Evolutionary conservation across 2,113 vertebrate species (phyloP).

Genomic region (Pongo abelii): DNA sequence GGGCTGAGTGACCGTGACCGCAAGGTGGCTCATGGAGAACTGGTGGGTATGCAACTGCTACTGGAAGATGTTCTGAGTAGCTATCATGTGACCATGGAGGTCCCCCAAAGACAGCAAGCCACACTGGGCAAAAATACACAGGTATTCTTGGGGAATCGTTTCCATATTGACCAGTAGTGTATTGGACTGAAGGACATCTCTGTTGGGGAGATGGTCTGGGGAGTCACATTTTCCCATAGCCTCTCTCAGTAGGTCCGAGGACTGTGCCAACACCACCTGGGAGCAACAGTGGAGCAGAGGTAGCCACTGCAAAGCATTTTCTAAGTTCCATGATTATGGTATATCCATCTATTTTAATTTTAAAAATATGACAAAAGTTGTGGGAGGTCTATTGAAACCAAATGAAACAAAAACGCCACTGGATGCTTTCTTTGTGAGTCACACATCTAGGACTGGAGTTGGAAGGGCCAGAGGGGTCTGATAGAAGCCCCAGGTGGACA

Average conservation of each 20-base stretch:
- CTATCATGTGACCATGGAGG: neutral
- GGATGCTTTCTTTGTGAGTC: neutral
- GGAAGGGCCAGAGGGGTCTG: neutral
- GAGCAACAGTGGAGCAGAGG: neutral
- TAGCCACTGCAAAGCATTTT: neutral
- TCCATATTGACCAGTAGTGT: neutral
- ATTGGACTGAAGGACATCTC: neutral
- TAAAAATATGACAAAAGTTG: neutral
- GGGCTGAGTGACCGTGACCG: constrained; percentile 77
- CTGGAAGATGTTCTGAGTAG: constrained; percentile 82
- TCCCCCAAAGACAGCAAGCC: neutral
- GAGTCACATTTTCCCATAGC: neutral
- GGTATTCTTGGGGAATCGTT: constrained; percentile 41
- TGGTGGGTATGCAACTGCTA: constrained; percentile 80
- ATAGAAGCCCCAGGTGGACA: neutral
- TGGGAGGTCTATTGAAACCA: neutral
- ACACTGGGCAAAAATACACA: constrained; percentile 41
- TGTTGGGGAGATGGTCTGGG: neutral
- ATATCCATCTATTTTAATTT: neutral
- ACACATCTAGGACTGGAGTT: neutral
- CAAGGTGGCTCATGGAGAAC: constrained; percentile 81
- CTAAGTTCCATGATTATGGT: neutral
- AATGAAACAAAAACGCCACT: neutral
- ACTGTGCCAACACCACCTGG: fast-evolving
- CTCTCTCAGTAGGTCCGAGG: neutral